Conservation (phyloP, 2,888 invertebrate species). For the Eumacrocentrus americanus region DNA sequence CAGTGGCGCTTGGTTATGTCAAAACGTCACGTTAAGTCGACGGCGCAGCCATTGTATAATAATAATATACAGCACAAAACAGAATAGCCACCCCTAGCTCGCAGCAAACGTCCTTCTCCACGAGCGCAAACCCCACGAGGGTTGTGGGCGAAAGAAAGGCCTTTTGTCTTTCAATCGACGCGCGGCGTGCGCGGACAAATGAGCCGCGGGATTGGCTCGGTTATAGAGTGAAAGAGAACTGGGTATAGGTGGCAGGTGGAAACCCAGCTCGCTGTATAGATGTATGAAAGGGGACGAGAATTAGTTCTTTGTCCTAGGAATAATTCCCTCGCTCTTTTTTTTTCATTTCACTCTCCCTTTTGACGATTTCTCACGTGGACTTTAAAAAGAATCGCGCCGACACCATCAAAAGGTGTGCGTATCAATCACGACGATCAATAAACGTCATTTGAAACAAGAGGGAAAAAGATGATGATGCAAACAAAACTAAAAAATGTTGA, state of each 20-base stretch:
- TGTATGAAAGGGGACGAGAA: slow-evolving; percentile 29
- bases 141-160: slow-evolving; percentile 34
- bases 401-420: slow-evolving; percentile 18
- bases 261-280: slow-evolving; percentile 18
- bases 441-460: slow-evolving; percentile 19
- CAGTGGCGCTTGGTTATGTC: too few relatives aligned
- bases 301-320: slow-evolving; percentile 39
- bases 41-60: background rate
- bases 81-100: slow-evolving; percentile 3
- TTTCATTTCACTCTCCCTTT: slow-evolving; percentile 23
- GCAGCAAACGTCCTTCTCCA: slow-evolving; percentile 11
- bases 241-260: slow-evolving; percentile 32
- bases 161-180: slow-evolving; percentile 49
- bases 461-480: slow-evolving; percentile 9
- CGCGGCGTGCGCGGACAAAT: slow-evolving; percentile 35
- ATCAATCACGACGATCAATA: slow-evolving; percentile 25
- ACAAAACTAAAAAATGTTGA: slow-evolving; percentile 15
- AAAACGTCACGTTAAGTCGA: slow-evolving; percentile 50
- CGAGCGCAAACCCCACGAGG: slow-evolving; percentile 17
- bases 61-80: background rate
- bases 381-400: slow-evolving; percentile 15
- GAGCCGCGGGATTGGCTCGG: slow-evolving; percentile 31
- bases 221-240: slow-evolving; percentile 16
- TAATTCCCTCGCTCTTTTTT: slow-evolving; percentile 29
- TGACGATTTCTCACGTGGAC: slow-evolving; percentile 20